Conservation (phyloP, 1,140 invertebrate genomes). For the Diprion similis region DNA sequence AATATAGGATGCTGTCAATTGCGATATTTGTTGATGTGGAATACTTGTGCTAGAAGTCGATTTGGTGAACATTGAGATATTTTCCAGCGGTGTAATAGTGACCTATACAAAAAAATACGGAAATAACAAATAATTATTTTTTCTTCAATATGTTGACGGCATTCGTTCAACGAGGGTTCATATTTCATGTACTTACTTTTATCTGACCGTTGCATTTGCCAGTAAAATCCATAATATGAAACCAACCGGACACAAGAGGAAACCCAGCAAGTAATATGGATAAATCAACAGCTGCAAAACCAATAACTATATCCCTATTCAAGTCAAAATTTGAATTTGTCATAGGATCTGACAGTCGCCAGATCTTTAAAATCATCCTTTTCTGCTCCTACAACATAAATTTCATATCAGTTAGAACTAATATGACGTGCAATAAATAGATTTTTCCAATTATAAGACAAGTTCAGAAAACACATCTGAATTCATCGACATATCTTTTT, state of each 20-base stretch:
- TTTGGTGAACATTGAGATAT: slow-evolving; percentile 45
- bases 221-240: slow-evolving; percentile 69
- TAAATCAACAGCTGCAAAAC: slow-evolving; percentile 68
- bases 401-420: too few species aligned
- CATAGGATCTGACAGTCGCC: slow-evolving; percentile 63
- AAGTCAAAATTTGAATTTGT: slow-evolving; percentile 53
- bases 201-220: slow-evolving; percentile 69
- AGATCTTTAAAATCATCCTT: slow-evolving; percentile 67
- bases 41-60: slow-evolving; percentile 21
- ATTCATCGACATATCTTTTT: neutral
- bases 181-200: slow-evolving; percentile 54
- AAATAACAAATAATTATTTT: slow-evolving; percentile 29
- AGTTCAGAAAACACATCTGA: slow-evolving; percentile 20
- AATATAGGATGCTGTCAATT: slow-evolving; percentile 29
- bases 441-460: slow-evolving; percentile 12
- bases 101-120: slow-evolving; percentile 45
- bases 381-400: slow-evolving; percentile 62
- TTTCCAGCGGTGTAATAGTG: slow-evolving; percentile 61
- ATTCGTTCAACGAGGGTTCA: slow-evolving; percentile 23
- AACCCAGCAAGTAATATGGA: slow-evolving; percentile 61
- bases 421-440: neutral
- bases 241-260: slow-evolving; percentile 66
- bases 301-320: slow-evolving; percentile 60
- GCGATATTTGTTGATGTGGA: slow-evolving; percentile 19
- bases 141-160: slow-evolving; percentile 28